Evolutionary conservation across 2,113 vertebrate genomes (phyloP).

Genomic region (Microtus oregoni): DNA sequence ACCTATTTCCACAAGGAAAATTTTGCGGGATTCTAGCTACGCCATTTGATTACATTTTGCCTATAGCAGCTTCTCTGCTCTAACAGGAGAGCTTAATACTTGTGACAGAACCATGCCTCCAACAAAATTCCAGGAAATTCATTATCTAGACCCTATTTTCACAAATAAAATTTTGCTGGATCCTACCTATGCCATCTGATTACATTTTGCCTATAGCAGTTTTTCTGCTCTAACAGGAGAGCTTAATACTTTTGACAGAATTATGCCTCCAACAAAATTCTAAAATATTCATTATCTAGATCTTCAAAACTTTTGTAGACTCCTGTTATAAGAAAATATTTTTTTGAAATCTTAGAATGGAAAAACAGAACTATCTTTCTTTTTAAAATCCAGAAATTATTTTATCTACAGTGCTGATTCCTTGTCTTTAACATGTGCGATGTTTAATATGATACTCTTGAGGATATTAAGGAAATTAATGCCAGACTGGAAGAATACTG

Average conservation of each 20-base stretch:
- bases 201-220: not conserved
- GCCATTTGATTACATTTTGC: not conserved
- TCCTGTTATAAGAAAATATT: not conserved
- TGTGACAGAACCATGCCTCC: not conserved
- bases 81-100: not conserved
- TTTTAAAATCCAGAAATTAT: not conserved
- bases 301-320: conserved; percentile 21
- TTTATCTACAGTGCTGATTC: not conserved
- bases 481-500: not conserved
- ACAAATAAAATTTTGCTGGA: not conserved
- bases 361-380: conserved; percentile 7
- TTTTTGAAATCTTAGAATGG: not conserved
- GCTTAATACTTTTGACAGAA: not conserved
- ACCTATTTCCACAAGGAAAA: not conserved
- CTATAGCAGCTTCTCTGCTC: not conserved
- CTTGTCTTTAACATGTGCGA: conserved; percentile 41
- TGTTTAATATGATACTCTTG: not conserved
- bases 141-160: not conserved
- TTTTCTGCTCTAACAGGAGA: not conserved
- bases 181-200: not conserved
- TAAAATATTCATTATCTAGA: conserved; percentile 15
- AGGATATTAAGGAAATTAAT: conserved; percentile 58
- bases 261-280: not conserved
- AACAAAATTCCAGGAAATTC: conserved; percentile 37
- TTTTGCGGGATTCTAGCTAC: not conserved